Conservation (phyloP, 2,797 vertebrate species). For the Spea hammondii region DNA sequence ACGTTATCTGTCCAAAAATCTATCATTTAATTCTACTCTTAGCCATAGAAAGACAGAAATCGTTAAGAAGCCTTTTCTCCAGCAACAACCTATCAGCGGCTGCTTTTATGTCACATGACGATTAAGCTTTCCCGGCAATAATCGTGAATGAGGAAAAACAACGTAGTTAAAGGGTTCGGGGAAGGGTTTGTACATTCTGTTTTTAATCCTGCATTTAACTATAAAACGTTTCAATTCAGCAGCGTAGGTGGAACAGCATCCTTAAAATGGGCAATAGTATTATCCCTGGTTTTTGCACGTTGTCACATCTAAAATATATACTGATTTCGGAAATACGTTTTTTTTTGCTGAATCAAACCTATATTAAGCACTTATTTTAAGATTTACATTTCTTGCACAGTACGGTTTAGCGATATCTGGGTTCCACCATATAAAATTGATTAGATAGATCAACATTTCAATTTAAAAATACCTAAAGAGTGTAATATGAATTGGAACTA, state of each 20-base stretch:
- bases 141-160: too few species aligned
- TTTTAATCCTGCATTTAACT: background rate
- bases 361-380: conserved; percentile 18
- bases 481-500: conserved; percentile 39
- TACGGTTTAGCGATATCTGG: conserved; percentile 25
- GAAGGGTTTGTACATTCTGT: too few species aligned
- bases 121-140: too few species aligned
- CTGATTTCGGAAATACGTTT: background rate
- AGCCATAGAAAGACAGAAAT: too few species aligned
- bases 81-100: too few species aligned
- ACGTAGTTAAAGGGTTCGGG: too few species aligned
- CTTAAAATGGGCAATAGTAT: background rate
- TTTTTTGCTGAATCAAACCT: conserved; percentile 9
- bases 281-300: background rate
- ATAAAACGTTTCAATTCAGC: background rate
- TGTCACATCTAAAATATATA: background rate
- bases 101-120: too few species aligned
- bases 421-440: conserved; percentile 40
- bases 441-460: conserved; percentile 47
- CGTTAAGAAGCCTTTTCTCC: too few species aligned
- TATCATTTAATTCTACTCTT: too few species aligned
- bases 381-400: conserved; percentile 28
- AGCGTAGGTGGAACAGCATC: background rate
- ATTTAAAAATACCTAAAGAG: conserved; percentile 35
- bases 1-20: too few species aligned